Evolutionary conservation across 2,797 vertebrate genomes (phyloP).

Genomic region (Syndactyla subalaris): DNA sequence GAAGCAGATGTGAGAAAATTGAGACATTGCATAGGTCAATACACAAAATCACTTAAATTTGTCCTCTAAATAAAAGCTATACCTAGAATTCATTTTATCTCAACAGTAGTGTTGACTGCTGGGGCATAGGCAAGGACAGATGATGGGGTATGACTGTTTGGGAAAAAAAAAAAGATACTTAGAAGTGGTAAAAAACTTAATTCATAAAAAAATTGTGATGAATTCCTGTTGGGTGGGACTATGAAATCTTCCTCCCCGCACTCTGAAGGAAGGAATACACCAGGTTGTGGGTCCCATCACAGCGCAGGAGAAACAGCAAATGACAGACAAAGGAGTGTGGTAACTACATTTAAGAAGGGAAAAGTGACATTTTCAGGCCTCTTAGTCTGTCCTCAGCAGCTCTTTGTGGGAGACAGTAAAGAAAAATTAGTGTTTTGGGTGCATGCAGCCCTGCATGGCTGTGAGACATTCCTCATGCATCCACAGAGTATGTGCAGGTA

Average conservation of each 20-base stretch:
- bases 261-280: background rate
- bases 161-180: background rate
- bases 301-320: background rate
- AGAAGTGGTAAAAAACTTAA: background rate
- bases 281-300: fast-evolving
- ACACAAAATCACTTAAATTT: background rate
- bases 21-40: background rate
- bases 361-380: background rate
- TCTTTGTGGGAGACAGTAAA: background rate
- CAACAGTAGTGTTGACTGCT: background rate
- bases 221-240: background rate
- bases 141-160: background rate
- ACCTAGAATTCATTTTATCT: background rate
- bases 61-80: background rate
- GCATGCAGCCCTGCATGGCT: fast-evolving
- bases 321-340: background rate
- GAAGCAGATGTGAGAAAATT: background rate
- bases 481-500: background rate
- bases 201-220: background rate
- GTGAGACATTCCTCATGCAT: background rate
- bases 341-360: background rate
- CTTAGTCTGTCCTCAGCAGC: background rate
- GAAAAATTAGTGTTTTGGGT: background rate
- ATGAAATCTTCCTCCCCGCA: background rate
- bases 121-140: background rate